Evolutionary conservation across 2,113 vertebrate species (phyloP).

Genomic region (Phodopus roborovskii): DNA sequence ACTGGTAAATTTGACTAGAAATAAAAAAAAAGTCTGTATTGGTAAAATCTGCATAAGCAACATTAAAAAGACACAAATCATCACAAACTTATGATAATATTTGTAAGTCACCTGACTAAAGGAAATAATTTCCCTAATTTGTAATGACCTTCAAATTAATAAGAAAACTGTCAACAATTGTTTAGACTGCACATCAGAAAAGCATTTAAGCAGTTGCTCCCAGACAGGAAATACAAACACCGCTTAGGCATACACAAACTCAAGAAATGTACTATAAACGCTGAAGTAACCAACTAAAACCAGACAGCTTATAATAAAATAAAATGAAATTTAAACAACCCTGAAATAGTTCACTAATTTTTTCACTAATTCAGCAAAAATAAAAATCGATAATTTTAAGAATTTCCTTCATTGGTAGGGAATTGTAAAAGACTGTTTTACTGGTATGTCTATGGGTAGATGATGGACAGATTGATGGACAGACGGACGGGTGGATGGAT

Average conservation of each 20-base stretch:
- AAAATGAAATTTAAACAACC: neutral
- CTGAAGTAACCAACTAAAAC: neutral
- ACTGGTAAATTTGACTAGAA: neutral
- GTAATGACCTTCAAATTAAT: neutral
- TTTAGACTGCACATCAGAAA: neutral
- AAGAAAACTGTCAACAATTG: neutral
- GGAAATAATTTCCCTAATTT: neutral
- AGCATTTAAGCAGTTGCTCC: neutral
- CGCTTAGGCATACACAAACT: neutral
- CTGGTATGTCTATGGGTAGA: neutral
- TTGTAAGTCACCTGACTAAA: neutral
- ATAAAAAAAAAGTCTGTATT: neutral
- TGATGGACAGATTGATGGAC: neutral
- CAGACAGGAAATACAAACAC: neutral
- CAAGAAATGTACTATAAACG: neutral
- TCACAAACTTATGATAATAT: neutral
- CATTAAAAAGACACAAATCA: neutral
- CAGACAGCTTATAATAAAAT: neutral
- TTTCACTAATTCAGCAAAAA: neutral
- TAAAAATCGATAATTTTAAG: neutral
- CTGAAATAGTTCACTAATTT: neutral
- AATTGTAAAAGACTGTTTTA: neutral
- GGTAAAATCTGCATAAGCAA: neutral
- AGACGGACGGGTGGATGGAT: neutral
- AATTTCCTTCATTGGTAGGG: neutral